Conservation (phyloP, 2,113 vertebrate genomes). For the Neodontobutis hainanensis region DNA sequence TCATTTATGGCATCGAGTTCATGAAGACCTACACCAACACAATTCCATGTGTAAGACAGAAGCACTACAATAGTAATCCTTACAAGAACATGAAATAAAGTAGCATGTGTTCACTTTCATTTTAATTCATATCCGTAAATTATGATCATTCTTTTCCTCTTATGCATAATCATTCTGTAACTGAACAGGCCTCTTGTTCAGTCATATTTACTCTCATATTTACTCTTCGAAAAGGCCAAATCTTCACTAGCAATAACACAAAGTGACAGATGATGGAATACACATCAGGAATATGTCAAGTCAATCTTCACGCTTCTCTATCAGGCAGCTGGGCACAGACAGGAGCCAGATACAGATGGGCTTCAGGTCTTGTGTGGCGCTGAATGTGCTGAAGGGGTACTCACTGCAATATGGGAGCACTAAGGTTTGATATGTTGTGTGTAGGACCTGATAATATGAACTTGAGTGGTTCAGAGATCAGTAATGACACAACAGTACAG, state of each 20-base stretch:
- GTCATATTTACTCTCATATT: conserved; percentile 5
- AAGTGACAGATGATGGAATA: conserved; percentile 38
- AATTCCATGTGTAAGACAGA: not conserved
- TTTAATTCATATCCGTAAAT: no score
- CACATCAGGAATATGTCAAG: conserved; percentile 41
- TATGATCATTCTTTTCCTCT: not conserved
- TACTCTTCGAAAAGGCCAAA: conserved; percentile 5
- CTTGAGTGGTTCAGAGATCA: not conserved
- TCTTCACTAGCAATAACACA: conserved; percentile 23
- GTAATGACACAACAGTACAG: not conserved
- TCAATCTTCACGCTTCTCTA: conserved; percentile 14
- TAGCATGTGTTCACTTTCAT: no score
- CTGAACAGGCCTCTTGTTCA: not conserved
- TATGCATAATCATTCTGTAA: not conserved
- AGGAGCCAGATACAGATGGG: conserved; percentile 25
- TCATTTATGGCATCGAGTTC: conserved; percentile 93
- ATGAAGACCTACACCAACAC: conserved; percentile 84
- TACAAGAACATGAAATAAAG: no score
- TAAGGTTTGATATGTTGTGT: not conserved
- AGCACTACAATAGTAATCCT: not conserved
- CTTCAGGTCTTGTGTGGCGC: conserved; percentile 9
- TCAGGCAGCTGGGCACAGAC: conserved; percentile 30
- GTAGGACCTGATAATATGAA: not conserved
- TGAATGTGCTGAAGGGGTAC: conserved; percentile 19
- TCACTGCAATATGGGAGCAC: not conserved